Evolutionary conservation across 2,113 vertebrate species (phyloP), one percentile per base, ranked within the genome.

Genomic region (Paramisgurnus dabryanus): DNA sequence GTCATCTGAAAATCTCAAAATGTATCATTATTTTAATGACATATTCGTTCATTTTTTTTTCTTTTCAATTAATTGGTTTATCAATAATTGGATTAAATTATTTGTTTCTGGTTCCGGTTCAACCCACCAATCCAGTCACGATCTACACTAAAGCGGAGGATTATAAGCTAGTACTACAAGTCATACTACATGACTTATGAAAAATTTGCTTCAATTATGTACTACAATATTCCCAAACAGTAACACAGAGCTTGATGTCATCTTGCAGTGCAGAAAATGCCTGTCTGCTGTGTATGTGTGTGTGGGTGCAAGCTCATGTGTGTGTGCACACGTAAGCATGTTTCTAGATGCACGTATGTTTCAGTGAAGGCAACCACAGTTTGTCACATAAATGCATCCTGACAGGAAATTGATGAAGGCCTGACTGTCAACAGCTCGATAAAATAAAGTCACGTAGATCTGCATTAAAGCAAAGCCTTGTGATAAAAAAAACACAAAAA

Each of bases 381-480:
- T 40, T 57, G 47, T 15, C 10, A 41, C 2, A 22, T 7, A 45
- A 13, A 15, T 47, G 40, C 61, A n/a, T 15, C 50, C 43, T 7
- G 34, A 67, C 76, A 80, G 73, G 67, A 77, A 80, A 71, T 57
- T 41, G 45, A 69, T 43, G 22, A 60, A 45, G n/a, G 65, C 10
- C 47, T 66, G 27, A 12, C 43, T 64, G 40, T 45, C 5, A 22
- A 60, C 57, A 27, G 39, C 4, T 60, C 18, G 17, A 3, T 5
- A 27, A 43, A 80, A 80, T 10, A 8, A 76, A 71, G 77, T 83
- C 61, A 65, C 41, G 6, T 34, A 53, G 17, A 58, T 45, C 17
- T 13, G 5, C 12, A 0, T 40, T 39, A 17, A 34, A 60, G 40
- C 18, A 18, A 12, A 40, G 40, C 18, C n/a, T 49, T 64, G 7